Evolutionary conservation across 2,113 vertebrate species (phyloP).

Genomic region (Myrmophylax atrothorax): DNA sequence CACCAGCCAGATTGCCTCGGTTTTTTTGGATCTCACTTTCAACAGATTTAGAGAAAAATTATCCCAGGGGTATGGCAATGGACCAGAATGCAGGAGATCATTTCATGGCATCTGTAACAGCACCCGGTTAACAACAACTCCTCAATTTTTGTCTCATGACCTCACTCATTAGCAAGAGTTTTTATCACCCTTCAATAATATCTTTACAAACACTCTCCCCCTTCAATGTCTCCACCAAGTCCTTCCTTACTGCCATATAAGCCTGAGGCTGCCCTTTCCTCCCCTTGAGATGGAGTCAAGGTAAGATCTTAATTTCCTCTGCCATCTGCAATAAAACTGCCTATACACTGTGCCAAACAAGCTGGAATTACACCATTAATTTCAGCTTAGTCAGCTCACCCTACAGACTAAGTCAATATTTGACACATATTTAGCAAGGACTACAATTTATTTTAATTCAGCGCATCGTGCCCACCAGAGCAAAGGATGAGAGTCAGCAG

Average conservation of each 20-base stretch:
- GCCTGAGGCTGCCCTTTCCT: neutral
- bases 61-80: conserved; percentile 30
- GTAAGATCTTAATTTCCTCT: conserved; percentile 27
- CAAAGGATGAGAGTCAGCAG: neutral
- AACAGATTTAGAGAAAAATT: conserved; percentile 1
- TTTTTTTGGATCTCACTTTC: conserved; percentile 4
- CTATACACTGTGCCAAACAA: neutral
- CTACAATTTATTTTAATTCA: neutral
- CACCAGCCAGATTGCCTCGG: neutral
- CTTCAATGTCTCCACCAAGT: neutral
- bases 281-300: neutral
- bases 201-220: neutral
- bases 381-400: conserved; percentile 20
- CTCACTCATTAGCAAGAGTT: neutral
- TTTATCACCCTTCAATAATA: neutral
- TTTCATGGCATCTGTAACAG: conserved; percentile 8
- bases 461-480: neutral
- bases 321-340: neutral
- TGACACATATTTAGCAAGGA: conserved; percentile 7
- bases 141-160: conserved; percentile 21
- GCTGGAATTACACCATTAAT: neutral
- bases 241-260: neutral
- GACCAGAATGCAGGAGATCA: neutral
- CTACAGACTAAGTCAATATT: conserved; percentile 24
- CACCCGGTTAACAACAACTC: neutral